phyloP scores from a whole-genome alignment of 2,888 invertebrate genomes.

The Atethmia centrago region DNA sequence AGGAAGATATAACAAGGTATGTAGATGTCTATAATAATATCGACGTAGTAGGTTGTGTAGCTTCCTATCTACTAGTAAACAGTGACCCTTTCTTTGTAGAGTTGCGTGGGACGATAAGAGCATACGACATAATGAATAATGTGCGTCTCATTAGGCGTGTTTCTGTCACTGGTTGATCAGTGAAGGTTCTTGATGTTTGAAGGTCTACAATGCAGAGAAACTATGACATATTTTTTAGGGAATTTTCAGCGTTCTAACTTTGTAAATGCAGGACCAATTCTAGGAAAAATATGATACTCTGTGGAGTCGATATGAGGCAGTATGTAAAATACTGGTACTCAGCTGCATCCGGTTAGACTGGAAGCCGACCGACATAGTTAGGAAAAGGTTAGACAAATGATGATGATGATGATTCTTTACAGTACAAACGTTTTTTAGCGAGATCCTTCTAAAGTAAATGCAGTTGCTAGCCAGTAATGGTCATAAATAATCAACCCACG shows the following conservation, averaged over 20 bases:
- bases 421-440: neutral
- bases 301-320: neutral
- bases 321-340: neutral
- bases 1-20: neutral
- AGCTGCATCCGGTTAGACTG: neutral
- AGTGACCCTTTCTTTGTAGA: conserved; percentile 49
- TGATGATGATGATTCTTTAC: neutral
- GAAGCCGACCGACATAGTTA: neutral
- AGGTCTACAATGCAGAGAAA: neutral
- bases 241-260: neutral
- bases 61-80: conserved; percentile 31
- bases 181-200: neutral
- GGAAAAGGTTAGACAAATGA: neutral
- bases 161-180: neutral
- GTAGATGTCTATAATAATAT: neutral
- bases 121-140: conserved; percentile 22
- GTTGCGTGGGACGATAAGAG: conserved; percentile 36
- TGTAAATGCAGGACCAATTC: too few species aligned
- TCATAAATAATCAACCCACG: conserved; percentile 22
- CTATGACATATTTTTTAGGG: neutral
- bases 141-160: conserved; percentile 1
- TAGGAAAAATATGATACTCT: neutral
- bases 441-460: neutral
- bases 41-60: conserved; percentile 10
- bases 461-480: conserved; percentile 5